Evolutionary conservation across 2,113 vertebrate species (phyloP), one percentile per base, ranked within the genome.

Genomic region (Calidris pygmaea): DNA sequence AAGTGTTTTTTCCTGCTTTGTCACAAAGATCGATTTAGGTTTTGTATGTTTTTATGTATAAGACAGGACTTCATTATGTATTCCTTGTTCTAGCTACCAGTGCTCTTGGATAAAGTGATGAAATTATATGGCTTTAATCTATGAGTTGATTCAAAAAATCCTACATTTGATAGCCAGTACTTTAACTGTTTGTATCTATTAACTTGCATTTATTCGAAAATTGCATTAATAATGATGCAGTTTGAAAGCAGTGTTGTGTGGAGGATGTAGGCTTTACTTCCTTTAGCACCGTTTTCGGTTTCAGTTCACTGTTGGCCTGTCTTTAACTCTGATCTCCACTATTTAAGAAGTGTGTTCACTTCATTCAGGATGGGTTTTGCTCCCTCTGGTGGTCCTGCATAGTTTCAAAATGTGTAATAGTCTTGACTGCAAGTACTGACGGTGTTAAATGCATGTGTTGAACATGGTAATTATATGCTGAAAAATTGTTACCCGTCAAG

Each of bases 271-370:
- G 32, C 17, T 90, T 70, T 50, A 19, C 58, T 93, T 93, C 39
- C 55, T 63, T 47, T 21, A 60, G 55, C 53, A 30, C 19, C 12
- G 0, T n/a, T 86, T 94, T 47, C 39, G 19, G 55, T 92, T 96
- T 66, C 71, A 26, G 18, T 3, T 48, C 3, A 2, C 22, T 56
- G 26, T 24, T 55, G 60, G 32, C 53, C 17, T 1, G 0, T 39
- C 8, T 66, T 94, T 58, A 32, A 35, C 37, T 73, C n/a, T 8
- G 1, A 1, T 41, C 26, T 45, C 41, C 6, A 0, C 23, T 68
- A 0, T 41, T 76, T 10, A 15, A 77, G 41, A 43, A 18, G 9
- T 35, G 4, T 9, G 3, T 55, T 68, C 11, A 6, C 16, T 84
- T 62, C 32, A 14, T n/a, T 63, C 18, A 14, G 3, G 48, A 16